A percentile compares a stretch with the other conserved stretches of the same genome.
These are phyloP conservation scores for Drosophila prosaltans DNA, from an alignment of 1,140 invertebrate species.

Conservation along the genomic window DNA sequence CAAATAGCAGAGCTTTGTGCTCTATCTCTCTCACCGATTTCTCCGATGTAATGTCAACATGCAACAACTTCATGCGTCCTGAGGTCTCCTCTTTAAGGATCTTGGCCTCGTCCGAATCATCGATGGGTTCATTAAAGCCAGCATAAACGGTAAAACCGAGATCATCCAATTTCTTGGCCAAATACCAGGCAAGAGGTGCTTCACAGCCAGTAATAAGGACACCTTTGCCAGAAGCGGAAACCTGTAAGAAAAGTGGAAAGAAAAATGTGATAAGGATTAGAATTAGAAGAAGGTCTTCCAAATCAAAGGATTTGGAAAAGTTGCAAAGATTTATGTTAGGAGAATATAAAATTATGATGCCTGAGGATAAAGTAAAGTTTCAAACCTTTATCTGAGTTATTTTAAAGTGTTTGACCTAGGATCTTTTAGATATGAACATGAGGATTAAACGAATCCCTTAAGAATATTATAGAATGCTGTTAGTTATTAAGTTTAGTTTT, in stretches of 20 bases:
- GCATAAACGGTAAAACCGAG: constrained; percentile 93
- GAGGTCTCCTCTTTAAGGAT: constrained; percentile 90
- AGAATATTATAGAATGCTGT: no score
- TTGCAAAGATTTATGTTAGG: no score
- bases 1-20: constrained; percentile 15
- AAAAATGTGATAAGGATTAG: no score
- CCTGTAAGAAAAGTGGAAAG: constrained; percentile 83
- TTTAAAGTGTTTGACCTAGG: no score
- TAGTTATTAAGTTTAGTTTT: no score
- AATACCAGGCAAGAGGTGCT: constrained; percentile 89
- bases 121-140: constrained; percentile 87
- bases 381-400: no score
- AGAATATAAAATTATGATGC: no score
- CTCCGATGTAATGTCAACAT: constrained; percentile 90
- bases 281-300: no score
- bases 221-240: constrained; percentile 90
- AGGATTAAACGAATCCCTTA: no score
- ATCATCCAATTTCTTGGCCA: constrained; percentile 90
- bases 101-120: constrained; percentile 87
- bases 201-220: constrained; percentile 94
- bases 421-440: no score
- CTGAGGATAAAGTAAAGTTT: no score
- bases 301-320: no score
- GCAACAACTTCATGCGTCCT: constrained; percentile 88
- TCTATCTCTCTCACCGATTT: constrained; percentile 84